Evolutionary conservation across 92 coral and sea anemone genomes (phyloP), one percentile per base, ranked within the genome.

Genomic region (Galaxea fascicularis): DNA sequence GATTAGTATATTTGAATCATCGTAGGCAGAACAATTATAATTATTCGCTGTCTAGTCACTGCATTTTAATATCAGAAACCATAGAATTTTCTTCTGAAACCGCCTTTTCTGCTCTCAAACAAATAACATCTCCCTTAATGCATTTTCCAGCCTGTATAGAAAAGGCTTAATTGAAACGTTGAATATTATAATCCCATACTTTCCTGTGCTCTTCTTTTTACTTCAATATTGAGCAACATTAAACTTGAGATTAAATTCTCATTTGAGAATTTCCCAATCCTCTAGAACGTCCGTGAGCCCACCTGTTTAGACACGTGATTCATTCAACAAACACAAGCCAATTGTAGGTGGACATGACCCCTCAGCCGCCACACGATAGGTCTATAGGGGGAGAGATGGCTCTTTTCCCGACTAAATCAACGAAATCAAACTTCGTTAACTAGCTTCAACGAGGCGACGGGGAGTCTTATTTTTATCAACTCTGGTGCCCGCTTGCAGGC

Each of bases 281-380:
- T 47, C 30, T 79, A 79, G 49, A 65, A 79, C 51, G 52, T 49
- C 84, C 4, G 20, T 27, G 24, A 17, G 16, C n/a, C 53, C 92
- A 89, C 89, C 92, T 89, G 92, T 78, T 83, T 54, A 14, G 78
- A 71, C 92, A 85, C 70, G 89, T 89, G 92, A 83, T 69, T 29
- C 10, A 8, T 56, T 39, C 41, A 65, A 73, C 57, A 57, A 63
- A 49, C 45, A 89, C 15, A 53, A 71, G 45, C 86, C 86, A 82
- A 82, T 82, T 39, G 78, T 11, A 35, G 4, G 86, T 60, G 58
- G 15, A 39, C 35, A 35, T 71, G 18, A 39, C 45, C 41, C 41
- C 31, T 68, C 69, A 80, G 68, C 76, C 68, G n/a, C n/a, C 21
- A 7, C 52, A 65, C 84, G 65, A 29, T 47, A 10, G 84, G 1